These are phyloP conservation scores for Lepidocyrtoides sp. DNA, from an alignment of 2,888 invertebrate species.

Conservation along the genomic window DNA sequence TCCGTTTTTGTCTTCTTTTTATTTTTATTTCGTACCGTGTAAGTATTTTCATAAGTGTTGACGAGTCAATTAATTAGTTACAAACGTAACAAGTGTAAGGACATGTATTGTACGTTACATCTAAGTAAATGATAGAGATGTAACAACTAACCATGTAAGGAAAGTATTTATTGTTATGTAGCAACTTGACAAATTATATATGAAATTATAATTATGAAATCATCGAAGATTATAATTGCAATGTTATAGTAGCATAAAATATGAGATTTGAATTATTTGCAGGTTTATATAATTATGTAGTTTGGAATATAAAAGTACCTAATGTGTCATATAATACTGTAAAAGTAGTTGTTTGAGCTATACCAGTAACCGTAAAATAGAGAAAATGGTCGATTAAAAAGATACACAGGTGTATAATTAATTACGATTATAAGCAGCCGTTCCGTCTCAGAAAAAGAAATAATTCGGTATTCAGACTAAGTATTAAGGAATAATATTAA, in stretches of 20 bases:
- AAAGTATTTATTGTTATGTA: slow-evolving; percentile 48
- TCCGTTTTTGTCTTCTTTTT: slow-evolving; percentile 68
- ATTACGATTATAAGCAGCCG: slow-evolving; percentile 54
- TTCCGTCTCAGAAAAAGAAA: slow-evolving; percentile 57
- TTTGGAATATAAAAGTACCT: slow-evolving; percentile 51
- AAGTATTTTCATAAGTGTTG: slow-evolving; percentile 78
- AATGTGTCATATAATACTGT: slow-evolving; percentile 25
- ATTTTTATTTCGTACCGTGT: slow-evolving; percentile 69
- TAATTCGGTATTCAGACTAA: not conserved
- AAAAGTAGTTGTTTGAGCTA: slow-evolving; percentile 12
- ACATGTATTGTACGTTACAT: not conserved
- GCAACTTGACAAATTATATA: slow-evolving; percentile 3
- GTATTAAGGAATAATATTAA: not conserved
- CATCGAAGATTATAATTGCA: not conserved
- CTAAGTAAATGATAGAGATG: not conserved
- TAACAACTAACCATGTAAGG: slow-evolving; percentile 11
- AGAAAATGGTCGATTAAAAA: not conserved
- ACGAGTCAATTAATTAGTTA: slow-evolving; percentile 70
- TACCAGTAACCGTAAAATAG: not conserved
- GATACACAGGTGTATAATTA: slow-evolving; percentile 1
- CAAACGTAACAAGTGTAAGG: not conserved
- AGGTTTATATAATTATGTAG: slow-evolving; percentile 49
- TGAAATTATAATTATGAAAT: slow-evolving; percentile 5
- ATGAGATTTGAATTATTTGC: slow-evolving; percentile 41
- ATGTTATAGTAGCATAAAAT: not conserved